Evolutionary conservation across 2,797 vertebrate species (phyloP), one percentile per base, ranked within the genome.

Genomic region (Semaprochilodus insignis): DNA sequence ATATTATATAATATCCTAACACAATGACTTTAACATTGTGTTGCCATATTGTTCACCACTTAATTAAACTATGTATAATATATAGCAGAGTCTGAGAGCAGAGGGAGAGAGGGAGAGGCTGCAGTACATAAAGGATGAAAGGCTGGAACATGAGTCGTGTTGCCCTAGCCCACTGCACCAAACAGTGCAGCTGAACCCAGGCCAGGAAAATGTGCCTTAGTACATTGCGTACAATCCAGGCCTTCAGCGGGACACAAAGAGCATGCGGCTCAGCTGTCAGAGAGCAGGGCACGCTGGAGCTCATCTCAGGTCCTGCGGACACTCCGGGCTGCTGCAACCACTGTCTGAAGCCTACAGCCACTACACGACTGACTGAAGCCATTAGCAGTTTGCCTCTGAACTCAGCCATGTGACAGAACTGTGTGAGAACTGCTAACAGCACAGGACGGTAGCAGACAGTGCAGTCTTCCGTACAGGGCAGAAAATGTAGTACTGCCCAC

Each of bases 161-260:
- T 87, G 90, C 89, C 89, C 88, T 90, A 73, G 89, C 73, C 82
- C 85, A 90, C 76, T 86, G 82, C 90, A 89, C 88, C 81, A 87
- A 90, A 82, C 85, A 86, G 88, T 80, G 77, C 75, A 83, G 85
- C 85, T 94, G 92, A 93, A 91, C 36, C 1, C 0, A 1, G 16
- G 81, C 93, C 93, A 94, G 91, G 90, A 92, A 94, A 90, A 88
- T 90, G 89, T 89, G 89, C 83, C 88, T 90, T 87, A 88, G 93
- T 93, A 94, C 93, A 95, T 90, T 80, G 80, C 91, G 92, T 94
- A 91, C 93, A 87, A 80, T 90, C 87, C 83, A 80, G 82, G 27
- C 81, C 72, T 60, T 69, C 57, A 81, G 48, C 17, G 48, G 81
- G 79, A 85, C 73, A 81, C 85, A 80, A 80, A 85, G 66, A 82